A percentile compares a stretch with the other conserved stretches of the same genome.
Conservation (phyloP, 2,113 vertebrate species). For the Gallinago undulata region DNA sequence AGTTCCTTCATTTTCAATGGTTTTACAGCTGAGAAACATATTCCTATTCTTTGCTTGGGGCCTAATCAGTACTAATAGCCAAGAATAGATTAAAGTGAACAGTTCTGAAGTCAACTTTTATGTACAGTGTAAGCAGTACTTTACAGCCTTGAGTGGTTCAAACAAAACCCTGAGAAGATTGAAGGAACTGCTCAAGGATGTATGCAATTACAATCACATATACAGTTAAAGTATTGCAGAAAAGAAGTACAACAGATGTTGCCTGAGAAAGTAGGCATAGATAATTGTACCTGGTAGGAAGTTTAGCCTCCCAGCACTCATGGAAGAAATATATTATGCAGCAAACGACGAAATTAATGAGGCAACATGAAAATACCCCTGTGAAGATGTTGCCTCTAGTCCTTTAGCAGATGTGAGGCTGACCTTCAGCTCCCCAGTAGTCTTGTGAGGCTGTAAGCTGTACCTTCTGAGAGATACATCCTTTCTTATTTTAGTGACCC, state of each 20-base stretch:
- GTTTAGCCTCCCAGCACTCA: background rate
- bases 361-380: background rate
- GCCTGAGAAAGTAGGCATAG: background rate
- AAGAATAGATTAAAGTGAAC: background rate
- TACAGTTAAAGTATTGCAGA: background rate
- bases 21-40: background rate
- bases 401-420: background rate
- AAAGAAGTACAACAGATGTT: background rate
- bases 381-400: background rate
- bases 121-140: background rate
- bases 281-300: background rate
- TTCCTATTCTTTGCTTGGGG: background rate
- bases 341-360: background rate
- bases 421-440: background rate
- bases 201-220: background rate
- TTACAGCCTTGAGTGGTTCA: background rate
- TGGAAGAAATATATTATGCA: background rate
- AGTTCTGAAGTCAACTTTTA: conserved; percentile 25
- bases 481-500: background rate
- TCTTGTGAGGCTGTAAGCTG: background rate
- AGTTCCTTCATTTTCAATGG: background rate
- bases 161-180: background rate
- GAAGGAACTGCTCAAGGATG: background rate
- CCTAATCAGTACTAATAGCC: background rate
- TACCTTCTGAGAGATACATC: fast-evolving